phyloP scores from a whole-genome alignment of 2,888 invertebrate species.

The Cepaea hortensis region DNA sequence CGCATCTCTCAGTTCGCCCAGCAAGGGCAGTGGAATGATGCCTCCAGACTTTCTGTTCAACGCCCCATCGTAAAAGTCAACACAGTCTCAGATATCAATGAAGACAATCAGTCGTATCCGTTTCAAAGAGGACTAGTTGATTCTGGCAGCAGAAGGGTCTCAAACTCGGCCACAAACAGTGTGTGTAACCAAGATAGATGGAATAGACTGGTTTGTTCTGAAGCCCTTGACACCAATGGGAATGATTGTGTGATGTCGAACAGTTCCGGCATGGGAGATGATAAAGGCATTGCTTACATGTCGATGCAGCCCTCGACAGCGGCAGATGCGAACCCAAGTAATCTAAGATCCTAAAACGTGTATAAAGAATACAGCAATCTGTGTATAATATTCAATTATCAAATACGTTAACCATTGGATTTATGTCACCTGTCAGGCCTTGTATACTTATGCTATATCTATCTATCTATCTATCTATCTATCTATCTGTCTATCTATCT shows the following conservation, averaged over 20 bases:
- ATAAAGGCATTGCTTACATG: neutral
- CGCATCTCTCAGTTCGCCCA: slow-evolving; percentile 16
- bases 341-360: neutral
- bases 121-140: slow-evolving; percentile 31
- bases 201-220: slow-evolving; percentile 21
- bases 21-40: slow-evolving; percentile 13
- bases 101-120: neutral
- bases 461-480: too few relatives aligned
- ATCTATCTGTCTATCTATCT: too few relatives aligned
- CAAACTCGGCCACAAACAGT: neutral
- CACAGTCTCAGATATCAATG: neutral
- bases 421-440: too few relatives aligned
- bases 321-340: slow-evolving; percentile 23
- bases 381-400: too few relatives aligned
- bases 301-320: slow-evolving; percentile 10
- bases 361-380: too few relatives aligned
- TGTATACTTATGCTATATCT: too few relatives aligned
- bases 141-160: neutral
- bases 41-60: slow-evolving; percentile 11
- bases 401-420: too few relatives aligned
- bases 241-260: slow-evolving; percentile 1
- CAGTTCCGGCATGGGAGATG: neutral
- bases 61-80: slow-evolving; percentile 19
- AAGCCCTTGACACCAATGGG: slow-evolving; percentile 3
- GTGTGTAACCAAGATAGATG: slow-evolving; percentile 13